phyloP scores from a whole-genome alignment of 1,140 invertebrate genomes.

The Tetragonula clypearis region DNA sequence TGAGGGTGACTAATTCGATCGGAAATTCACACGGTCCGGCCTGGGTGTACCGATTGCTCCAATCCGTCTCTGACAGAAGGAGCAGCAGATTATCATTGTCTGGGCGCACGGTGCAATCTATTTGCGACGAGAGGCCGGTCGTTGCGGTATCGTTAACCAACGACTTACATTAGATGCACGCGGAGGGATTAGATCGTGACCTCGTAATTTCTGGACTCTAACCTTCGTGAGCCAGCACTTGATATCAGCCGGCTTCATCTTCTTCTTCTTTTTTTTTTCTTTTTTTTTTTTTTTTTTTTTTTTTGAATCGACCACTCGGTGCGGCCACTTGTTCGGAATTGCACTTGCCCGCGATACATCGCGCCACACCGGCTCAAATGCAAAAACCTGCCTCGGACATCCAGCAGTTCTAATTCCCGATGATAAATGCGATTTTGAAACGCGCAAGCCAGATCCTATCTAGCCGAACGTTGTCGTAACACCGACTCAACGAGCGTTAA shows the following conservation, averaged over 20 bases:
- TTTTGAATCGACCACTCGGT: slow-evolving; percentile 7
- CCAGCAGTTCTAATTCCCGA: background rate
- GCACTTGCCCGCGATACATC: background rate
- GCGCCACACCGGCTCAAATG: background rate
- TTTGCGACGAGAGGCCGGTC: slow-evolving; percentile 63
- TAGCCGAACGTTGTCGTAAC: background rate
- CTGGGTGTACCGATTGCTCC: slow-evolving; percentile 73
- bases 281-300: too few species aligned
- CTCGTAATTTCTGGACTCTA: slow-evolving; percentile 61
- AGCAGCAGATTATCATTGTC: slow-evolving; percentile 72
- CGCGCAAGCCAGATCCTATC: background rate
- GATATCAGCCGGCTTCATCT: slow-evolving; percentile 61
- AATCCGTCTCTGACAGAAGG: slow-evolving; percentile 72
- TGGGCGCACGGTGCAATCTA: slow-evolving; percentile 63
- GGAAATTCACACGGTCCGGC: slow-evolving; percentile 74
- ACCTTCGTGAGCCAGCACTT: slow-evolving; percentile 35
- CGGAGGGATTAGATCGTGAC: slow-evolving; percentile 65
- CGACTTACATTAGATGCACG: slow-evolving; percentile 64
- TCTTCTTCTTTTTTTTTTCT: background rate
- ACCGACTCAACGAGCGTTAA: background rate
- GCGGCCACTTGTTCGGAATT: slow-evolving; percentile 33
- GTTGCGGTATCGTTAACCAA: slow-evolving; percentile 55
- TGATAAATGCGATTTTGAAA: background rate
- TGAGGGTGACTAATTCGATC: slow-evolving; percentile 35
- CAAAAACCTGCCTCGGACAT: background rate